Conservation (phyloP, 2,888 invertebrate species). For the Ceriagrion tenellum region DNA sequence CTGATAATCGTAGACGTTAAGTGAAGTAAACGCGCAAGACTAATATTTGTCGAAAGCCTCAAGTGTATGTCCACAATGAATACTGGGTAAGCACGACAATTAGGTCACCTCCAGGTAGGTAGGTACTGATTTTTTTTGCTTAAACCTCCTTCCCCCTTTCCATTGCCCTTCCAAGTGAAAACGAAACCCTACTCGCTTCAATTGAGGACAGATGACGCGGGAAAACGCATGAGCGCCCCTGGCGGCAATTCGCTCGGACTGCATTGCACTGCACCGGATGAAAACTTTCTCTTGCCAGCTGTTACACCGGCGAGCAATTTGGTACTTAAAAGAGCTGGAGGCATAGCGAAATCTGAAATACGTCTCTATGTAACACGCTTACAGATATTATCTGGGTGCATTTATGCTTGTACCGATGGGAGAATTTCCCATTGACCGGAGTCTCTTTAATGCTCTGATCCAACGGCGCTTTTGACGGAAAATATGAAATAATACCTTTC, state of each 20-base stretch:
- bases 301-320: conserved; percentile 7
- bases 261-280: not conserved
- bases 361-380: not conserved
- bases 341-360: not conserved
- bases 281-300: conserved; percentile 7
- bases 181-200: conserved; percentile 10
- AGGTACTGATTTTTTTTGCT: not conserved
- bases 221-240: not conserved
- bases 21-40: not conserved
- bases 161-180: conserved; percentile 23
- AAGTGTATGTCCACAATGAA: not conserved
- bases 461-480: too few relatives aligned
- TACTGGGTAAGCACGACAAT: not conserved
- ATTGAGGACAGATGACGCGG: conserved; percentile 21
- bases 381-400: not conserved
- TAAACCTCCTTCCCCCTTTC: not conserved
- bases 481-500: not conserved
- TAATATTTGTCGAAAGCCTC: not conserved
- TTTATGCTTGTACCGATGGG: not conserved
- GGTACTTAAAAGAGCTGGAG: not conserved
- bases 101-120: not conserved
- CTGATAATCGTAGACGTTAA: not conserved
- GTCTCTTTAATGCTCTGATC: not conserved
- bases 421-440: not conserved
- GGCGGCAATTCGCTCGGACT: not conserved